Evolutionary conservation across 2,797 vertebrate genomes (phyloP), one percentile per base, ranked within the genome.

Genomic region (Hippocampus kuda): DNA sequence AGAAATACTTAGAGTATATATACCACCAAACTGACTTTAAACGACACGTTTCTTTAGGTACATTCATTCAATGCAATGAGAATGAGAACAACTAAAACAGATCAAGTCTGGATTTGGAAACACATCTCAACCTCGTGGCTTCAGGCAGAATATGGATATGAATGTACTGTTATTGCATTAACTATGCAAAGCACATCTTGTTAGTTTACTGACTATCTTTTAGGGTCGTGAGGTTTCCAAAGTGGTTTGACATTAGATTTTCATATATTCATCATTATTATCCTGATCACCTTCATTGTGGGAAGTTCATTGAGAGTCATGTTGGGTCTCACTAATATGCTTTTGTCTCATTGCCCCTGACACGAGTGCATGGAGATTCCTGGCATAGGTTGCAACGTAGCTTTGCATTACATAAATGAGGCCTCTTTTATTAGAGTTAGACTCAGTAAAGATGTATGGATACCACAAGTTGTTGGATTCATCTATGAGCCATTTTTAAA

Each of bases 241-340:
- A 22, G 20, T 20, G 1, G 30, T 41, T n/a, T 1, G 22, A 42
- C 38, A 41, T 42, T 22, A 63, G 10, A 42, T 42, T 41, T 63
- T n/a, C 38, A 42, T 63, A 24, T 63, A 63, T 63, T 63, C 61
- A 63, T 63, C 38, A 42, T 63, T 20, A 63, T 42, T 20, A 42
- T 54, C 48, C 5, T 20, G 5, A 18, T 51, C 49, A 9, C 10
- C 4, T 42, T 63, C 5, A 44, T 24, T 6, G 13, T 5, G 15
- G n/a, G 10, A 13, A 26, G 62, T 46, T 44, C 41, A 24, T n/a
- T 3, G 44, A 44, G 41, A 64, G 8, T 9, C 60, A 62, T 18
- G 20, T 20, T 62, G 34, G 7, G 18, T 34, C 11, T 41, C 11
- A 63, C 9, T 42, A 15, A 13, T n/a, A n/a, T 11, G 22, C 12